These are phyloP conservation scores for Hipposideros armiger DNA, from an alignment of 2,113 vertebrate genomes.

Conservation along the genomic window DNA sequence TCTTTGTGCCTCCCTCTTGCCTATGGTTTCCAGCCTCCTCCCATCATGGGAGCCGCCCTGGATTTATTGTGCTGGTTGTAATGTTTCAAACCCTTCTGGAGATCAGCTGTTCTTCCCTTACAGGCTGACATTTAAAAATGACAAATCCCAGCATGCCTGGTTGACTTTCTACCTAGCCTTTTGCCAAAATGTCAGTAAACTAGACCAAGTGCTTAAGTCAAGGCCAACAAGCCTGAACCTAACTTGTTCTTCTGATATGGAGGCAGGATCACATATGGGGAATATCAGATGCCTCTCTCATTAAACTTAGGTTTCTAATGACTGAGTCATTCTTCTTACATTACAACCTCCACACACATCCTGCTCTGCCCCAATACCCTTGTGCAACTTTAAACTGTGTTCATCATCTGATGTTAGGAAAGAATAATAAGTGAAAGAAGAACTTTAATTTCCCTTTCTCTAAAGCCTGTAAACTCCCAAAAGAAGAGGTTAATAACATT, in stretches of 20 bases:
- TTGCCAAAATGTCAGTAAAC: not conserved
- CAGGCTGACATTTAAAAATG: not conserved
- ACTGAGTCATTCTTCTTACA: not conserved
- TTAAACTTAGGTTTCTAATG: not conserved
- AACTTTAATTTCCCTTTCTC: not conserved
- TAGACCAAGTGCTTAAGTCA: not conserved
- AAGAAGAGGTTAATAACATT: not conserved
- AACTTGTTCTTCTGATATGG: not conserved
- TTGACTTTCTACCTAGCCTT: not conserved
- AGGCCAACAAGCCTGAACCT: not conserved
- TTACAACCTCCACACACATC: not conserved
- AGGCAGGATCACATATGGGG: not conserved
- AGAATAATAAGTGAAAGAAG: not conserved
- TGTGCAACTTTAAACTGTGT: not conserved
- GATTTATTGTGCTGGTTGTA: not conserved
- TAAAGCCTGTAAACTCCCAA: not conserved
- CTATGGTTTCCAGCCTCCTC: not conserved
- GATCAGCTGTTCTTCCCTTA: not conserved
- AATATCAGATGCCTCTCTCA: not conserved
- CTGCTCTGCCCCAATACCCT: not conserved
- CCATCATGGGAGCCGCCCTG: not conserved
- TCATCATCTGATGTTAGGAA: not conserved
- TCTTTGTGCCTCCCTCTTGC: not conserved
- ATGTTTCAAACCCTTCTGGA: not conserved
- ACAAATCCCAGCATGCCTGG: not conserved